Percentiles rank a stretch among this genome's conserved stretches.
phyloP scores from a whole-genome alignment of 1,140 invertebrate species.

The Papilio xuthus region DNA sequence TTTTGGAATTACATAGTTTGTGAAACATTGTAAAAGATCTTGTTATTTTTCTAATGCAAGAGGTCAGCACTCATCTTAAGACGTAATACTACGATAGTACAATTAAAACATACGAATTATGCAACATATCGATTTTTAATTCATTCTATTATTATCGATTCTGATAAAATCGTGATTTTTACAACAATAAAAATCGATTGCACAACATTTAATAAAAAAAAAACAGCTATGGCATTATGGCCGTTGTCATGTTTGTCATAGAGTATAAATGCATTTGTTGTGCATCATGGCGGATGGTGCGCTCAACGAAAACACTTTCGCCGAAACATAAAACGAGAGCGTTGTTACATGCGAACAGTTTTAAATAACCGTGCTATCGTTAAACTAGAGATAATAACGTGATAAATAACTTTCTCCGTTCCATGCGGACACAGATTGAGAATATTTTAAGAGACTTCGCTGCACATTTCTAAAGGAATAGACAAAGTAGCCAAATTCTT shows the following conservation, averaged over 20 bases:
- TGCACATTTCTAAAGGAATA: background rate
- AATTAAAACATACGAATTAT: background rate
- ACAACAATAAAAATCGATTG: constrained; percentile 3
- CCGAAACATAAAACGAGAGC: constrained; percentile 29
- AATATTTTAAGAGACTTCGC: constrained; percentile 12
- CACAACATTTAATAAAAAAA: constrained; percentile 2
- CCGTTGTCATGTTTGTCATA: background rate
- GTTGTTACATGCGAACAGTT: constrained; percentile 34
- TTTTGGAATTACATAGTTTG: background rate
- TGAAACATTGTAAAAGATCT: background rate
- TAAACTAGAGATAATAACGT: constrained; percentile 36
- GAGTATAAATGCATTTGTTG: background rate
- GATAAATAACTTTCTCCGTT: constrained; percentile 33
- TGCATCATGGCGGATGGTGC: background rate
- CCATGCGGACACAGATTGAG: background rate
- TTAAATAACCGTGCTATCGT: constrained; percentile 37
- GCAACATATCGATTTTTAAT: background rate
- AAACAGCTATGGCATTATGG: background rate
- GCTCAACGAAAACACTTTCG: constrained; percentile 33
- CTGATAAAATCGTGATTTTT: background rate
- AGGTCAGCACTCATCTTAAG: background rate
- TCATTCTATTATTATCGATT: background rate
- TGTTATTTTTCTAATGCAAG: background rate
- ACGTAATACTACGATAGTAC: background rate
- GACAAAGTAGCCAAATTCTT: background rate